Conservation (phyloP, 2,113 vertebrate genomes). For the Hyperoodon ampullatus region DNA sequence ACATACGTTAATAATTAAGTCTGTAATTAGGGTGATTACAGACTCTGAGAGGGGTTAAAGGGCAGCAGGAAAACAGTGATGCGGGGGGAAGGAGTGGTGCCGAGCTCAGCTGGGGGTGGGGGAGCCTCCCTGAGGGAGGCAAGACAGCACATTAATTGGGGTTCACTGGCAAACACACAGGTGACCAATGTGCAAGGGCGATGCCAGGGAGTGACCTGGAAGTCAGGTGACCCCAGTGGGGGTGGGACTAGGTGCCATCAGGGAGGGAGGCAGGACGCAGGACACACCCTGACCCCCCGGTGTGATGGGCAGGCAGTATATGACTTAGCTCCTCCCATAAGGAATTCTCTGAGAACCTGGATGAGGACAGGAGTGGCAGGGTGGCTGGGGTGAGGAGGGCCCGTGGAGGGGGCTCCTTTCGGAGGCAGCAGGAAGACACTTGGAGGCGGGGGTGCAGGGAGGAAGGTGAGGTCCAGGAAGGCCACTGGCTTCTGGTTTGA, state of each 20-base stretch:
- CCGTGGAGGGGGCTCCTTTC: background rate
- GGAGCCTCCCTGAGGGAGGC: background rate
- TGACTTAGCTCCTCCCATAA: accelerated
- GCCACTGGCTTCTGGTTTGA: background rate
- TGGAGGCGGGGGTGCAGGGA: background rate
- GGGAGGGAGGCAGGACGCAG: background rate
- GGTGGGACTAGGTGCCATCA: background rate
- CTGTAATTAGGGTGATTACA: background rate
- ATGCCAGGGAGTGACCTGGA: background rate
- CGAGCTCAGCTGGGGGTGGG: no score
- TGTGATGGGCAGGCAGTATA: background rate
- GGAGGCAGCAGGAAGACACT: background rate
- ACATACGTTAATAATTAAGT: background rate
- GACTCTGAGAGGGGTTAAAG: background rate
- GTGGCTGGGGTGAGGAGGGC: background rate
- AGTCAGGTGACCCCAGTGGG: background rate
- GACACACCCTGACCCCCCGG: background rate
- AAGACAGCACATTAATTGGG: background rate
- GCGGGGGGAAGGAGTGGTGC: no score
- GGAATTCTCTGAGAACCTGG: background rate
- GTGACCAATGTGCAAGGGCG: no score
- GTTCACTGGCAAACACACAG: background rate
- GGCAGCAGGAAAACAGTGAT: background rate
- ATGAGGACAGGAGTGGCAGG: no score
- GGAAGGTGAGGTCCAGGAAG: background rate